Conservation (phyloP, 2,888 invertebrate species). For the Perdita meconis region DNA sequence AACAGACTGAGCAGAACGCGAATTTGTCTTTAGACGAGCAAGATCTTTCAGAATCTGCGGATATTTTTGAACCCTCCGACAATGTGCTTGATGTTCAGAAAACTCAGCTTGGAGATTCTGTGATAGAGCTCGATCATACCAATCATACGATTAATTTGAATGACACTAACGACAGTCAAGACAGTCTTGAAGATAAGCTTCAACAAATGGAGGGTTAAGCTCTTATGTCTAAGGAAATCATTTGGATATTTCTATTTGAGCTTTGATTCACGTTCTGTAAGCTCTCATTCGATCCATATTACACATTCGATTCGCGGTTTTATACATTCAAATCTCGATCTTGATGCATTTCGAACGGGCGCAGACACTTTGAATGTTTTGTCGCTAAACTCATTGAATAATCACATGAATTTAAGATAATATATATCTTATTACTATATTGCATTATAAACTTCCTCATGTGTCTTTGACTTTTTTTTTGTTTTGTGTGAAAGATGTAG, state of each 20-base stretch:
- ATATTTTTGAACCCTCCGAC: slow-evolving; percentile 75
- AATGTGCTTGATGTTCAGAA: slow-evolving; percentile 67
- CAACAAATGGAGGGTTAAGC: slow-evolving; percentile 82
- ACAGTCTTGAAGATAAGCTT: slow-evolving; percentile 82
- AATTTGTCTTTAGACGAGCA: slow-evolving; percentile 53
- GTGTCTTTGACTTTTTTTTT: slow-evolving; percentile 20
- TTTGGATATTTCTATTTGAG: background rate
- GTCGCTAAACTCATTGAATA: slow-evolving; percentile 19
- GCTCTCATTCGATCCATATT: slow-evolving; percentile 2
- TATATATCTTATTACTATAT: slow-evolving; percentile 32
- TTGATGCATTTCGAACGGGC: slow-evolving; percentile 22
- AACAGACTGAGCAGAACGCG: slow-evolving; percentile 63
- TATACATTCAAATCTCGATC: slow-evolving; percentile 15
- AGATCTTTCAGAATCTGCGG: slow-evolving; percentile 72
- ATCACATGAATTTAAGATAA: slow-evolving; percentile 22
- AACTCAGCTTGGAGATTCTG: slow-evolving; percentile 71
- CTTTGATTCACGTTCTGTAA: background rate
- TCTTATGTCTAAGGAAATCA: background rate
- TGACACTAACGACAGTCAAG: slow-evolving; percentile 82
- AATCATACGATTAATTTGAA: slow-evolving; percentile 79
- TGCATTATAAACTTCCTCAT: slow-evolving; percentile 31
- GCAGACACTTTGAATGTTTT: slow-evolving; percentile 28
- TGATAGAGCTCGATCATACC: slow-evolving; percentile 74
- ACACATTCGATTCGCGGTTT: slow-evolving; percentile 26
- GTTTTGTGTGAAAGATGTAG: slow-evolving; percentile 4